Evolutionary conservation across 2,888 invertebrate genomes (phyloP).

Genomic region (Euzophera pinguis): DNA sequence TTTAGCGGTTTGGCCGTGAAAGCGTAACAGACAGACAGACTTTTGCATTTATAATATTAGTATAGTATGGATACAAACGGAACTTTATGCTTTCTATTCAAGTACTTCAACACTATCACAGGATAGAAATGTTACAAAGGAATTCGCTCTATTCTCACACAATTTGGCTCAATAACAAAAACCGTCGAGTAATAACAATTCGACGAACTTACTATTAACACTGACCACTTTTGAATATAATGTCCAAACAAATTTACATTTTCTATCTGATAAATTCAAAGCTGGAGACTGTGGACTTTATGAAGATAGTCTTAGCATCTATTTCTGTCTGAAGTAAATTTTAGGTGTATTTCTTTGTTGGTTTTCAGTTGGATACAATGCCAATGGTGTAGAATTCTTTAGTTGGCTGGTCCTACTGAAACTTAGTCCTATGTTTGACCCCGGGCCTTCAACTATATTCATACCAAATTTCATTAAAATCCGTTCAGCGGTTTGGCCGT

Average conservation of each 20-base stretch:
- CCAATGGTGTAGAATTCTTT: slow-evolving; percentile 69
- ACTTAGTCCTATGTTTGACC: too few species aligned
- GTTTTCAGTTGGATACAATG: slow-evolving; percentile 49
- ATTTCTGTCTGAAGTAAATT: background rate
- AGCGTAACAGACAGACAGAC: too few species aligned
- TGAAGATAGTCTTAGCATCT: background rate
- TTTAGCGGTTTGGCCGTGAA: too few species aligned
- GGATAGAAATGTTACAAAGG: slow-evolving; percentile 9
- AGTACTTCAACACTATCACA: too few species aligned
- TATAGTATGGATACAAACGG: too few species aligned
- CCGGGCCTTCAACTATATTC: too few species aligned
- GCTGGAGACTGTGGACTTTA: background rate
- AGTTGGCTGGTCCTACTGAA: slow-evolving; percentile 44
- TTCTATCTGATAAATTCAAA: slow-evolving; percentile 7
- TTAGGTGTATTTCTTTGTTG: slow-evolving; percentile 17
- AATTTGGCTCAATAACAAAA: slow-evolving; percentile 61
- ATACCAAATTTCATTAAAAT: too few species aligned
- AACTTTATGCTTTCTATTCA: too few species aligned
- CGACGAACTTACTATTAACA: slow-evolving; percentile 61
- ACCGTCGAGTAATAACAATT: slow-evolving; percentile 55
- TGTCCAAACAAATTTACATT: slow-evolving; percentile 26
- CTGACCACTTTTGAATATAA: slow-evolving; percentile 58
- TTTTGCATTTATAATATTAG: too few species aligned
- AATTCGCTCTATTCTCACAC: slow-evolving; percentile 23
- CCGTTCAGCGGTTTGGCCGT: too few species aligned